Base-by-base conservation (phyloP, 2,797 vertebrate genomes). In the Uromys caudimaculatus region DNA sequence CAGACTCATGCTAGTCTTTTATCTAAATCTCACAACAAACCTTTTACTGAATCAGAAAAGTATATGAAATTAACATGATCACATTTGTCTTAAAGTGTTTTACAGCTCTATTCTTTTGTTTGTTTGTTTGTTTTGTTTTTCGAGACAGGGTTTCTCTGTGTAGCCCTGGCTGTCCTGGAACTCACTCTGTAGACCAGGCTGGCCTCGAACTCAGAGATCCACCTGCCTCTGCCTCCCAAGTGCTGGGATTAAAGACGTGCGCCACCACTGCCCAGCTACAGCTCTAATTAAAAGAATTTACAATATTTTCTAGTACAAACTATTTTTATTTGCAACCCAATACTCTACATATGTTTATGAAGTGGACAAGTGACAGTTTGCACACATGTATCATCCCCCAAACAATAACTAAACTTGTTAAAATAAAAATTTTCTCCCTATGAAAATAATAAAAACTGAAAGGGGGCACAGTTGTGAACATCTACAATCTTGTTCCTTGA, bases 41-140 rank as follows among this genome's bases (percentile, higher is more conserved):
- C 41, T 78, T 92, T 38, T 52, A 5, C 67, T 75, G 54, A 67
- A 83, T 94, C 35, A 94, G 88, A 83, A 95, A 97, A 96, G 5
- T 6, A 38, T 23, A 4, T 19, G 13, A 76, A 69, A 60, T 73
- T 77, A 94, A 75, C 87, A 38, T 85, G 64, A 58, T 71, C 23
- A 69, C 19, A 92, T 78, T 90, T 71, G 41, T 95, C 27, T 82
- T 75, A 41, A 83, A 76, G 62, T 90, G 41, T 29, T 41, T 93
- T 93, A 38, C 44, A 73, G 32, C 83, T 96, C 62, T 17, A 69
- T n/a, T n/a, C n/a, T n/a, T n/a, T n/a, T n/a, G n/a, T n/a, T n/a
- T n/a, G n/a, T n/a, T n/a, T n/a, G n/a, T n/a, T n/a, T n/a, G n/a
- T n/a, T n/a, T n/a, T n/a, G n/a, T n/a, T n/a, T n/a, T n/a, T n/a